These are phyloP conservation scores for Cyclopterus lumpus DNA, from an alignment of 2,797 vertebrate genomes.

Conservation along the genomic window DNA sequence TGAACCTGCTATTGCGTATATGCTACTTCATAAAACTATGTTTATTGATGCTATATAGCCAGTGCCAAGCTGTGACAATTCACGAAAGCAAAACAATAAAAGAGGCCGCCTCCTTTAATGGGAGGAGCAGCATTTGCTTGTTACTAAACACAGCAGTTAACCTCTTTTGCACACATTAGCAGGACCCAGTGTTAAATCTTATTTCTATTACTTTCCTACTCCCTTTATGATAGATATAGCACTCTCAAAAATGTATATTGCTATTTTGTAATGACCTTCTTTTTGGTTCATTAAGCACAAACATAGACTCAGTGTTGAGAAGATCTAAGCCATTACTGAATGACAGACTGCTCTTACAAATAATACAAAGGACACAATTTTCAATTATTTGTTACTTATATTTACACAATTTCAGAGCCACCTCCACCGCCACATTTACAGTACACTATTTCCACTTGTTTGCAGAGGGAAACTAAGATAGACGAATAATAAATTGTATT, in stretches of 20 bases:
- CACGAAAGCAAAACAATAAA: slow-evolving; percentile 78
- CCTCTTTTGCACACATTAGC: slow-evolving; percentile 80
- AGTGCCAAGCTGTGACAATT: slow-evolving; percentile 74
- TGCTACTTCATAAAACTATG: slow-evolving; percentile 74
- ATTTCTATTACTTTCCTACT: slow-evolving; percentile 79
- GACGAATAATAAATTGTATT: neutral
- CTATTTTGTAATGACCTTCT: slow-evolving; percentile 78
- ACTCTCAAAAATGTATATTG: slow-evolving; percentile 74
- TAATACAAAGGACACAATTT: slow-evolving; percentile 68
- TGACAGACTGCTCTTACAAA: slow-evolving; percentile 63
- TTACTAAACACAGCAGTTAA: slow-evolving; percentile 84
- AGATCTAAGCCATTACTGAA: slow-evolving; percentile 64
- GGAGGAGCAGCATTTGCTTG: slow-evolving; percentile 75
- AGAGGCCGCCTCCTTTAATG: slow-evolving; percentile 74
- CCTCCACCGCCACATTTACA: slow-evolving; percentile 9
- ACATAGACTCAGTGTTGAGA: slow-evolving; percentile 62
- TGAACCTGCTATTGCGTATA: slow-evolving; percentile 58
- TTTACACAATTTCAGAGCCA: slow-evolving; percentile 44
- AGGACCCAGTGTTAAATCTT: slow-evolving; percentile 79
- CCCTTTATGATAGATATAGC: slow-evolving; percentile 78
- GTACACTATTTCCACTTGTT: neutral
- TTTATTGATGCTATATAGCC: slow-evolving; percentile 75
- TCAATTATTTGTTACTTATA: slow-evolving; percentile 63
- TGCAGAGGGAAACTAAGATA: slow-evolving; percentile 3
- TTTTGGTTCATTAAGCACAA: slow-evolving; percentile 81